phyloP scores from a whole-genome alignment of 2,797 vertebrate genomes.

The Apogon hyalosoma region DNA sequence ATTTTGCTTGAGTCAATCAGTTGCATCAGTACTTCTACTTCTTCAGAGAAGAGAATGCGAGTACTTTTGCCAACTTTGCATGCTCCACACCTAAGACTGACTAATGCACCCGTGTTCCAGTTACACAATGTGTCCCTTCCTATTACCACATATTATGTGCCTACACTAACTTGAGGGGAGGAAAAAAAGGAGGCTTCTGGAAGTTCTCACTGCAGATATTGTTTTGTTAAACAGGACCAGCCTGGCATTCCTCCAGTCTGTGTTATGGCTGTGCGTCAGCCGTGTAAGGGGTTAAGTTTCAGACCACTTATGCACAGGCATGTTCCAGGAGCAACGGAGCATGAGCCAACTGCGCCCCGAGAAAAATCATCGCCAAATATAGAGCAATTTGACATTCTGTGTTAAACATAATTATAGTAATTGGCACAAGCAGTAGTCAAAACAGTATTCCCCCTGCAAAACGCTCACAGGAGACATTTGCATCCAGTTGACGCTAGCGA shows the following conservation, averaged over 20 bases:
- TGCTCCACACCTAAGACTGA: constrained; percentile 57
- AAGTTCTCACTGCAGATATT: constrained; percentile 62
- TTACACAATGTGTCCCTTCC: constrained; percentile 63
- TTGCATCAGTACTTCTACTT: too few relatives aligned
- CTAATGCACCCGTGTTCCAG: constrained; percentile 56
- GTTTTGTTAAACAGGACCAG: constrained; percentile 64
- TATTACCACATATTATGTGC: constrained; percentile 60
- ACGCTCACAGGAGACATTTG: constrained; percentile 35
- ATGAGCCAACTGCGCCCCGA: constrained; percentile 63
- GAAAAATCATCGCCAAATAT: constrained; percentile 74
- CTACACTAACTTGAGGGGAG: constrained; percentile 64
- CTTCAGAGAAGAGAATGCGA: too few relatives aligned
- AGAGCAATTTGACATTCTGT: constrained; percentile 77
- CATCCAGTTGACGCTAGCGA: constrained; percentile 29
- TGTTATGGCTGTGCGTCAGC: constrained; percentile 79
- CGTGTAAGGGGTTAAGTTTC: constrained; percentile 77
- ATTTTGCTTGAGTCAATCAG: too few relatives aligned
- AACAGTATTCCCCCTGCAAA: constrained; percentile 46
- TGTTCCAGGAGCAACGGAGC: constrained; percentile 67
- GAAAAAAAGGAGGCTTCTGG: constrained; percentile 41
- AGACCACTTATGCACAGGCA: constrained; percentile 72
- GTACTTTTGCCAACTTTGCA: neutral
- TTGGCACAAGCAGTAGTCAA: constrained; percentile 71
- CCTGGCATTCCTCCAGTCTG: constrained; percentile 78
- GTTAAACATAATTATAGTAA: constrained; percentile 79